Evolutionary conservation across 2,113 vertebrate genomes (phyloP), one percentile per base, ranked within the genome.

Genomic region (Protobothrops flavoviridis): DNA sequence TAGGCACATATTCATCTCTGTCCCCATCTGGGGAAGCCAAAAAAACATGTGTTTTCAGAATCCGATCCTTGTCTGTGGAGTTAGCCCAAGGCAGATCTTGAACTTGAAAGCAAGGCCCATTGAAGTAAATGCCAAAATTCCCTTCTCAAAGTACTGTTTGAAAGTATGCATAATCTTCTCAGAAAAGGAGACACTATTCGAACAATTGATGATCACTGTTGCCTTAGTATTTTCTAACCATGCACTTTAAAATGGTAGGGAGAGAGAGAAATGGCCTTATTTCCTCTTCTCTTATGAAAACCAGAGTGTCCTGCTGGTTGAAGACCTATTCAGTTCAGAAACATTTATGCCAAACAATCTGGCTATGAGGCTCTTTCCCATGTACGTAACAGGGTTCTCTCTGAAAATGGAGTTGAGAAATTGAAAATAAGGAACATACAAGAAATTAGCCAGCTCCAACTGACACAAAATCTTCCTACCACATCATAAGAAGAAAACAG

Each of bases 281-380:
- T 0, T 2, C 21, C 50, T n/a, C 85, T 53, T 93, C 90, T 91
- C 74, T 91, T 21, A 29, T 94, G 91, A 96, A 93, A 94, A 11
- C 61, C 91, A 45, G 88, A 43, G 9, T 90, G 45, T 56, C 85
- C 64, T 59, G 87, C 53, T 85, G 13, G 87, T 89, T 90, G 43
- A 93, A 61, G 69, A 57, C 88, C 57, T 74, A 93, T 93, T 85
- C 64, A 56, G 26, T 45, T 45, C 81, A 81, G 33, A 4, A 81
- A 17, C 17, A 85, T 53, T 45, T 24, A 48, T 59, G 53, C 87
- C 88, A 85, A 90, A 53, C 53, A 86, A 85, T 93, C 53, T 90
- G 64, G 52, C 69, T 90, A 59, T 43, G 89, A 92, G 69, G 39
- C 29, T 61, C 23, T 94, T 64, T 93, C n/a, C 61, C 61, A 88